Percentiles rank a stretch among this genome's conserved stretches.
Conservation (phyloP, 1,140 invertebrate species). For the Meloidogyne floridensis region DNA sequence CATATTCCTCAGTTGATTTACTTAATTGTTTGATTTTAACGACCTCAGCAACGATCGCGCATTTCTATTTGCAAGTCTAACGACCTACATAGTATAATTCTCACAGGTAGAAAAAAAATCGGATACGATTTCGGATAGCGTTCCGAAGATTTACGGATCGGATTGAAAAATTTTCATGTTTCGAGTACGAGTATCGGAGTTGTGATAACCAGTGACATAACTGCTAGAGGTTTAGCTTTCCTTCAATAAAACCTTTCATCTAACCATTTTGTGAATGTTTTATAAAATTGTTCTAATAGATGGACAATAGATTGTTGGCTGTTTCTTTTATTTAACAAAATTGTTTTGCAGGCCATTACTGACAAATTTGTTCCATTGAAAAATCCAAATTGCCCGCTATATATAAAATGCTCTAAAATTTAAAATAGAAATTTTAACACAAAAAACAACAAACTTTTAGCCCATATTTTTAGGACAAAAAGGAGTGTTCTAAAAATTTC, state of each 20-base stretch:
- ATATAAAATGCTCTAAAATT: not conserved
- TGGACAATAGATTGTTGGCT: not conserved
- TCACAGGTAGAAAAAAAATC: too few species aligned
- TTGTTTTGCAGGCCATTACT: not conserved
- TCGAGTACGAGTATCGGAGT: too few species aligned
- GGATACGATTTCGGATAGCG: too few species aligned
- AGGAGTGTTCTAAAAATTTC: not conserved
- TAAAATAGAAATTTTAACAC: not conserved
- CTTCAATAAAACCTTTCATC: not conserved
- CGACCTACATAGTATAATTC: too few species aligned
- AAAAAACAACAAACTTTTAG: not conserved
- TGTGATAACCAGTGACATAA: too few species aligned
- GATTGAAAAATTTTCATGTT: too few species aligned
- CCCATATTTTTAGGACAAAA: slow-evolving; percentile 4
- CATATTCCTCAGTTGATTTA: too few species aligned
- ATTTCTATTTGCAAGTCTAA: too few species aligned
- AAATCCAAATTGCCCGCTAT: not conserved
- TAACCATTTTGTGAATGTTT: not conserved
- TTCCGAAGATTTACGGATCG: too few species aligned
- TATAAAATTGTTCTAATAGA: not conserved
- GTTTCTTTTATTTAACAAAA: not conserved
- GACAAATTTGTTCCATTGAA: not conserved
- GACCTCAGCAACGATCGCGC: too few species aligned
- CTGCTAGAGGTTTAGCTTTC: too few species aligned
- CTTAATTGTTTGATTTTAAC: too few species aligned